phyloP scores from a whole-genome alignment of 2,888 invertebrate genomes.

The Acanthoscelides obtectus region DNA sequence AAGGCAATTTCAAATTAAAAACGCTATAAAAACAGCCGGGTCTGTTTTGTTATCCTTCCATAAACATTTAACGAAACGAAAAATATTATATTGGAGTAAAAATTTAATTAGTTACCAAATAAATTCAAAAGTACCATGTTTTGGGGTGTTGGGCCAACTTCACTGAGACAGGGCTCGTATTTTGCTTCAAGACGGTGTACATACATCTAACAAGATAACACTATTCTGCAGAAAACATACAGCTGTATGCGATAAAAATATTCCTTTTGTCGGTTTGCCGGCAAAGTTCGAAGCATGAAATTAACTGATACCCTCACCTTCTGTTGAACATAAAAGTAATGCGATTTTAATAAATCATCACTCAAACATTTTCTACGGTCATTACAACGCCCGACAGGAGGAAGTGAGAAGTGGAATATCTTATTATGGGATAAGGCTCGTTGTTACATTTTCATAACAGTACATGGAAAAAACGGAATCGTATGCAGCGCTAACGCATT shows the following conservation, averaged over 20 bases:
- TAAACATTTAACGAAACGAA: too few relatives aligned
- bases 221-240: neutral
- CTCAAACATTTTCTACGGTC: slow-evolving; percentile 10
- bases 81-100: too few relatives aligned
- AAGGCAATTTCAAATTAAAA: too few relatives aligned
- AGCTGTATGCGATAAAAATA: neutral
- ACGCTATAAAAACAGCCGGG: too few relatives aligned
- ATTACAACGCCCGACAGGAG: slow-evolving; percentile 7
- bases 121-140: too few relatives aligned
- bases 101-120: too few relatives aligned
- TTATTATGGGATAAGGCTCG: neutral
- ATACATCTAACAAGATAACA: neutral
- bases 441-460: neutral
- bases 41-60: too few relatives aligned
- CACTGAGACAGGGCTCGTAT: too few relatives aligned
- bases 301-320: neutral
- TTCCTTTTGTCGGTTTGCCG: neutral
- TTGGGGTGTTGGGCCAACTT: too few relatives aligned
- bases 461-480: neutral
- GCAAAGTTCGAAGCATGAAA: neutral
- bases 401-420: slow-evolving; percentile 3
- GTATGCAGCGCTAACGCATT: neutral
- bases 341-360: slow-evolving; percentile 6
- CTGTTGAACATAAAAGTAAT: neutral
- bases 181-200: too few relatives aligned